These are phyloP conservation scores for Eupithecia subfuscata DNA, from an alignment of 2,888 invertebrate species.

Conservation along the genomic window DNA sequence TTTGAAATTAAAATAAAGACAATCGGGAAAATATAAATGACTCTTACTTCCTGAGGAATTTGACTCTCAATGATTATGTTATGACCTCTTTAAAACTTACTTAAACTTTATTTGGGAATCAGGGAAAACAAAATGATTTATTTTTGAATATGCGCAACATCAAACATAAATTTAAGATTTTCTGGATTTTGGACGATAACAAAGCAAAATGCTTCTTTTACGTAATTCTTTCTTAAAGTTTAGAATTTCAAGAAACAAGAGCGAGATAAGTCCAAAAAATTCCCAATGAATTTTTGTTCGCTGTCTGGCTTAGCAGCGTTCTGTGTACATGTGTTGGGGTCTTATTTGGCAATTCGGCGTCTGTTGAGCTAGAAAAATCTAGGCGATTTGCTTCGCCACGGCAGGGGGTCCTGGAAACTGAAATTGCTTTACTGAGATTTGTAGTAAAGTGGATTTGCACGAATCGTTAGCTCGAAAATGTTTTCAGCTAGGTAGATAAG, in stretches of 20 bases:
- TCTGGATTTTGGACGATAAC: background rate
- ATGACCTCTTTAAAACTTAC: too few species aligned
- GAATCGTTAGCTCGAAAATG: conserved; percentile 15
- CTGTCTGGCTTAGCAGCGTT: background rate
- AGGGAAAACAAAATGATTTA: background rate
- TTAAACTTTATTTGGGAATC: background rate
- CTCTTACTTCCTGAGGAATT: background rate
- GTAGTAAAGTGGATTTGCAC: conserved; percentile 11
- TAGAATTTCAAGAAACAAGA: background rate
- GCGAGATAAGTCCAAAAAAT: background rate
- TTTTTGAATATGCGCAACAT: background rate
- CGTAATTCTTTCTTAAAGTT: background rate
- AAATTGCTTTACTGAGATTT: conserved; percentile 32
- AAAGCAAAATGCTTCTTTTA: background rate
- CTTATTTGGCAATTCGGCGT: conserved; percentile 62
- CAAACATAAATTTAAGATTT: background rate
- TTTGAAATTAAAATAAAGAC: background rate
- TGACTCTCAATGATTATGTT: background rate
- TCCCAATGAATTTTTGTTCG: background rate
- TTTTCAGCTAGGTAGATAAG: background rate
- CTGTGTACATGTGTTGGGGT: conserved; percentile 25
- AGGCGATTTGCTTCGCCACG: conserved; percentile 57
- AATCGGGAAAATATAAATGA: background rate
- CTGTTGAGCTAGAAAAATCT: conserved; percentile 62
- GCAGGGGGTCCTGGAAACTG: conserved; percentile 17